Evolutionary conservation across 2,888 invertebrate species (phyloP).

Genomic region (Cremastinae sp.): DNA sequence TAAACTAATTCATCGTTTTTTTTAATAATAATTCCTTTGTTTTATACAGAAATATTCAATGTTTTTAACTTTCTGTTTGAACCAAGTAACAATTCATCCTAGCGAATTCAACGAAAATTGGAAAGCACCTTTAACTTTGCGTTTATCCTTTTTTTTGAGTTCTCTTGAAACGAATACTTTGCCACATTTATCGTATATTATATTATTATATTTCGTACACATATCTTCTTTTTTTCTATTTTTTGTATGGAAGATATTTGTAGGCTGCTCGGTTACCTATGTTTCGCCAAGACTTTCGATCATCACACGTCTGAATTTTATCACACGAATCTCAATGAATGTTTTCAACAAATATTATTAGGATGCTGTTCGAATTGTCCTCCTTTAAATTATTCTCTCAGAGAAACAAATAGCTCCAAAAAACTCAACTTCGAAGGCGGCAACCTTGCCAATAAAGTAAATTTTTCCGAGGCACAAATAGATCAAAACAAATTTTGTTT

Average conservation of each 20-base stretch:
- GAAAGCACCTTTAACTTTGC: slow-evolving; percentile 56
- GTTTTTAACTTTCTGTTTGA: slow-evolving; percentile 46
- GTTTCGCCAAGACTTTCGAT: too few relatives aligned
- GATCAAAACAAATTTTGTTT: too few relatives aligned
- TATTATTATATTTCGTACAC: slow-evolving; percentile 52
- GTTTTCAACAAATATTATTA: too few relatives aligned
- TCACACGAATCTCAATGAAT: too few relatives aligned
- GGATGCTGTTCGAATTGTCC: too few relatives aligned
- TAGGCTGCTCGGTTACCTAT: slow-evolving; percentile 13
- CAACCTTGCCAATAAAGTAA: slow-evolving; percentile 29
- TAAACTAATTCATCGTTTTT: slow-evolving; percentile 54
- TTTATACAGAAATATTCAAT: slow-evolving; percentile 56
- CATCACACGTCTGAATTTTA: too few relatives aligned
- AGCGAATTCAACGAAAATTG: slow-evolving; percentile 51
- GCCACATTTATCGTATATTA: slow-evolving; percentile 56
- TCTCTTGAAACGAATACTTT: slow-evolving; percentile 44
- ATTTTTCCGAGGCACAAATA: slow-evolving; percentile 26
- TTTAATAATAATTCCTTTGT: slow-evolving; percentile 10
- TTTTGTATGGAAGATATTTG: slow-evolving; percentile 56
- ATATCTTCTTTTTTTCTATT: slow-evolving; percentile 29
- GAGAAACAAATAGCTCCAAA: too few relatives aligned
- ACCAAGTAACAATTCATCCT: slow-evolving; percentile 55
- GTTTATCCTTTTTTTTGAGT: slow-evolving; percentile 22
- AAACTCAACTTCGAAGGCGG: too few relatives aligned
- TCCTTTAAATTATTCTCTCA: slow-evolving; percentile 24